Percentiles rank a stretch among this genome's conserved stretches.
phyloP scores from a whole-genome alignment of 2,888 invertebrate genomes.

The Nemurella pictetii region DNA sequence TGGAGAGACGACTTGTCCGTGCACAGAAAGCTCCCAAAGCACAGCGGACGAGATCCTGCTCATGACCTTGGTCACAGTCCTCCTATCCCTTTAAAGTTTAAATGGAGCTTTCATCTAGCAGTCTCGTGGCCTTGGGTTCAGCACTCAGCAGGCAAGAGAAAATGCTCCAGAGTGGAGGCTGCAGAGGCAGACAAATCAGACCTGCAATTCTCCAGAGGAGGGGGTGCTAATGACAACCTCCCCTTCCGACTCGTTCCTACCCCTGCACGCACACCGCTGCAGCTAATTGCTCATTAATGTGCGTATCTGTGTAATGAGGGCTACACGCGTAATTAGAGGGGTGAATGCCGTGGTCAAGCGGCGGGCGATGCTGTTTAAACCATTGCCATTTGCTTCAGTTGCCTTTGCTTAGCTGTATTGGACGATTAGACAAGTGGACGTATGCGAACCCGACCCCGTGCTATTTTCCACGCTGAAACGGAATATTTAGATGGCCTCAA shows the following conservation, averaged over 20 bases:
- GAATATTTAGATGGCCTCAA: background rate
- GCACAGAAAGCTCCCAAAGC: background rate
- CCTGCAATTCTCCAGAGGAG: too few relatives aligned
- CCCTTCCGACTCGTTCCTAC: background rate
- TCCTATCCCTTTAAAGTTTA: too few relatives aligned
- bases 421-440: background rate
- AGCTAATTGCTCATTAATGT: constrained; percentile 7
- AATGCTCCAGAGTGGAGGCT: too few relatives aligned
- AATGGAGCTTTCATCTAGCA: too few relatives aligned
- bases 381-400: background rate
- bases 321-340: background rate
- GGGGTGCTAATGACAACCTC: background rate
- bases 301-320: constrained; percentile 7
- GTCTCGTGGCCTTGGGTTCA: too few relatives aligned
- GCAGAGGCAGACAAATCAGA: too few relatives aligned
- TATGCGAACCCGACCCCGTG: background rate
- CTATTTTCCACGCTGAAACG: background rate
- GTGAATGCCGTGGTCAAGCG: background rate
- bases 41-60: background rate
- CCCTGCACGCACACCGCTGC: background rate
- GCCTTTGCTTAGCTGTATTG: background rate
- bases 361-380: background rate
- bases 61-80: background rate
- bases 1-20: background rate
- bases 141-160: too few relatives aligned